Base-by-base conservation (phyloP, 2,888 invertebrate species). In the Zygaena filipendulae region DNA sequence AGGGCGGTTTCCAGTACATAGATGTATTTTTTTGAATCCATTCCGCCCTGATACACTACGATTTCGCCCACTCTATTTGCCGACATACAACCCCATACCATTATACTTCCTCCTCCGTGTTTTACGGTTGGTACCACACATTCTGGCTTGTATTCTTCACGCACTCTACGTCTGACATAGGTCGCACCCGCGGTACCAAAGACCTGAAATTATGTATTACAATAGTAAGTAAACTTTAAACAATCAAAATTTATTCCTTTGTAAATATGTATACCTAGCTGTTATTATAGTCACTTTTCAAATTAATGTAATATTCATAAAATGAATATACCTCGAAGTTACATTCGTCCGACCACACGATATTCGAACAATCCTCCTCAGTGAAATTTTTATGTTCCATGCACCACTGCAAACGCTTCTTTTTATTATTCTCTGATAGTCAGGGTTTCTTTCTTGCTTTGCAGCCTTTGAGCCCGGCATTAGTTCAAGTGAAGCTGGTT, bases 401-500 rank as follows among this genome's bases (percentile, higher is more conserved):
- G 25, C 14, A 21, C 29, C 29, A 20, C 20, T 3, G 25, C 16
- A 16, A 30, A 11, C 22, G 21, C 19, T 21, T 23, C 27, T 21
- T 23, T 27, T 27, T 35, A 23, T 29, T 36, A 3, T 21, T 25
- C n/a, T 31, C 18, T 11, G 23, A 33, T 20, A 36, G 36, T 33
- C 36, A 36, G n/a, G 31, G 33, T 21, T 33, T 31, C 27, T 33
- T 33, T 12, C 33, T 33, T 11, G 31, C 35, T 30, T 36, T n/a
- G n/a, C n/a, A n/a, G n/a, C n/a, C n/a, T n/a, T n/a, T n/a, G n/a
- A n/a, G n/a, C n/a, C n/a, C n/a, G n/a, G n/a, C n/a, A n/a, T n/a
- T n/a, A n/a, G n/a, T n/a, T n/a, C n/a, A n/a, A n/a, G n/a, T n/a
- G n/a, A n/a, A n/a, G n/a, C n/a, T n/a, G n/a, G n/a, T n/a, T n/a